Evolutionary conservation across 2,888 invertebrate species (phyloP).

Genomic region (Microctonus brassicae): DNA sequence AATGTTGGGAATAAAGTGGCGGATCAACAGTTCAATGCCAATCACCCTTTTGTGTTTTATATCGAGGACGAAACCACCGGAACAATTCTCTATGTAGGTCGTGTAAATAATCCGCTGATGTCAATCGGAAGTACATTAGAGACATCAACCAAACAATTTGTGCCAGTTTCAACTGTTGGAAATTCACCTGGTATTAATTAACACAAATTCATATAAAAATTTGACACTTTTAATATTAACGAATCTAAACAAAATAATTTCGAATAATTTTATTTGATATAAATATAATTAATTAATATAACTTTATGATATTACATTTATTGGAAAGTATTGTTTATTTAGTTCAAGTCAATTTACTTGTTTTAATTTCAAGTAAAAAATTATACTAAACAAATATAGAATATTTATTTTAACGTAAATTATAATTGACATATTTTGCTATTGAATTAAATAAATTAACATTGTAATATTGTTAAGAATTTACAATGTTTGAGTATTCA

Average conservation of each 20-base stretch:
- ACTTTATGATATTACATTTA: no score
- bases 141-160: conserved; percentile 8
- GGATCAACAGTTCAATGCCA: conserved; percentile 76
- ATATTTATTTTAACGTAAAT: no score
- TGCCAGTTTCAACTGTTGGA: conserved; percentile 23
- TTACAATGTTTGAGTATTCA: no score
- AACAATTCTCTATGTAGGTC: conserved; percentile 82
- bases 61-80: conserved; percentile 82
- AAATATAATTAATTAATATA: no score
- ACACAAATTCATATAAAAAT: no score
- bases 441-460: background rate
- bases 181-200: conserved; percentile 22
- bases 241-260: no score
- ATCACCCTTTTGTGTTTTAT: conserved; percentile 84
- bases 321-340: no score
- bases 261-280: no score
- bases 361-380: no score
- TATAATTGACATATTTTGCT: background rate
- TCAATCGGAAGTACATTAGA: conserved; percentile 61
- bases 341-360: no score
- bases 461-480: background rate
- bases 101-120: conserved; percentile 76
- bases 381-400: no score
- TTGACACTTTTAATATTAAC: no score
- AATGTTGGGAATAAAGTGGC: conserved; percentile 82